phyloP scores from a whole-genome alignment of 2,888 invertebrate genomes.

The Cryptops parisi region DNA sequence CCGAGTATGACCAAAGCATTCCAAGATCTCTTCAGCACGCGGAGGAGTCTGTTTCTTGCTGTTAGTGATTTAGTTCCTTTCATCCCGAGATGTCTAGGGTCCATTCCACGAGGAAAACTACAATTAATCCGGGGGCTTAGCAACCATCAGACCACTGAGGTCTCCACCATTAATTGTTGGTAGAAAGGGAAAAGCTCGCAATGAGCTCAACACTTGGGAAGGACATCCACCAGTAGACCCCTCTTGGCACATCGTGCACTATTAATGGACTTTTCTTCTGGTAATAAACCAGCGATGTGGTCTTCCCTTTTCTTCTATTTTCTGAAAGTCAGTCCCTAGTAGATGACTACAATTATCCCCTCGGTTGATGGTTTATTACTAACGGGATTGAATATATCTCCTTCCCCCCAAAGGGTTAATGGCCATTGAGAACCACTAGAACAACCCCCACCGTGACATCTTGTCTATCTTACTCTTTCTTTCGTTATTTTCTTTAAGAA shows the following conservation, averaged over 20 bases:
- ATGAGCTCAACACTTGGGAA: background rate
- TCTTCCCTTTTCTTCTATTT: background rate
- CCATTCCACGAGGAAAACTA: background rate
- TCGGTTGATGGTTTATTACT: background rate
- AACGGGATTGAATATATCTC: background rate
- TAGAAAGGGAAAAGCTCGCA: background rate
- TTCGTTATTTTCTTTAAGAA: no score
- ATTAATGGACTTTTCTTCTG: background rate
- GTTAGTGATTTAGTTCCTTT: background rate
- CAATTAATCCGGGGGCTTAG: background rate
- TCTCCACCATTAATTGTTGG: background rate
- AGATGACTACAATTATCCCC: background rate
- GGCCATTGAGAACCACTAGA: no score
- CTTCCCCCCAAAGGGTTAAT: background rate
- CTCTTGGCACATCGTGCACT: background rate
- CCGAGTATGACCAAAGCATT: background rate
- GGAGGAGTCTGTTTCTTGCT: background rate
- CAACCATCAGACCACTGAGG: background rate
- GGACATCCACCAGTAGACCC: background rate
- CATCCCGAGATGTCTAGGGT: background rate
- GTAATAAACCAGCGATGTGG: background rate
- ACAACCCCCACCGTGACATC: no score
- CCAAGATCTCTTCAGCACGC: background rate
- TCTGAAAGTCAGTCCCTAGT: background rate
- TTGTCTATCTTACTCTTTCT: no score